Base-by-base conservation (phyloP, 37 sponge, comb jelly and placozoan species). In the Halisarca cf. caerulea region DNA sequence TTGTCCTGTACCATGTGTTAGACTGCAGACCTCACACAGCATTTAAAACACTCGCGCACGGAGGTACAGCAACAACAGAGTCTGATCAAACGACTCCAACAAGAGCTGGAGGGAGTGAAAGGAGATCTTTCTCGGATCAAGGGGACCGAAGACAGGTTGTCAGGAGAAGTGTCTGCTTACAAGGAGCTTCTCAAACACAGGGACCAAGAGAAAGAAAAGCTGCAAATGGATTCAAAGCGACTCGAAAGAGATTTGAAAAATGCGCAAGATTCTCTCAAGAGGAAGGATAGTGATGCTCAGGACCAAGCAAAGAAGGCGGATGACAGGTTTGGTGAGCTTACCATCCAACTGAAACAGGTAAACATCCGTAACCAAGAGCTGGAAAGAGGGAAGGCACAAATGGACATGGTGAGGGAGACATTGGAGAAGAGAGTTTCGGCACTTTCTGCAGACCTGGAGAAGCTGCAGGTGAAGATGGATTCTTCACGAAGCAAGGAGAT, bases 361-460 rank as follows among this genome's bases (percentile, higher is more conserved):
- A 4, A 37, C 2, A 39, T 9, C 24, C n/a, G 36, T 32, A 40
- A 37, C 42, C n/a, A 74, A 21, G 77, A 74, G 36, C 42, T 74
- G 24, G 45, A 74, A 25, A 37, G 45, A 20, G 36, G 45, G 30
- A 36, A 37, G 38, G 18, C 77, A 15, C 42, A 74, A 44, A 5
- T 44, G 77, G 77, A 74, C 2, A 40, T 74, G 47, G 82, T 62
- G 9, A 59, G 66, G 40, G 66, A 37, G 0, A 62, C 82, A 24
- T n/a, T 62, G 37, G 66, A 82, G 44, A 35, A 42, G 11, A 59
- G 44, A 5, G 43, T 62, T 25, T 38, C 62, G 0, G 82, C 62
- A 35, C 42, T 64, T 27, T 62, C 40, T 34, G 58, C 42, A 24
- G 85, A 87, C 38, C n/a, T 74, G 39, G 88, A 80, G 27, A 42